A percentile compares a stretch with the other conserved stretches of the same genome.
phyloP scores from a whole-genome alignment of 2,113 vertebrate genomes.

The Lipophrys pholis region DNA sequence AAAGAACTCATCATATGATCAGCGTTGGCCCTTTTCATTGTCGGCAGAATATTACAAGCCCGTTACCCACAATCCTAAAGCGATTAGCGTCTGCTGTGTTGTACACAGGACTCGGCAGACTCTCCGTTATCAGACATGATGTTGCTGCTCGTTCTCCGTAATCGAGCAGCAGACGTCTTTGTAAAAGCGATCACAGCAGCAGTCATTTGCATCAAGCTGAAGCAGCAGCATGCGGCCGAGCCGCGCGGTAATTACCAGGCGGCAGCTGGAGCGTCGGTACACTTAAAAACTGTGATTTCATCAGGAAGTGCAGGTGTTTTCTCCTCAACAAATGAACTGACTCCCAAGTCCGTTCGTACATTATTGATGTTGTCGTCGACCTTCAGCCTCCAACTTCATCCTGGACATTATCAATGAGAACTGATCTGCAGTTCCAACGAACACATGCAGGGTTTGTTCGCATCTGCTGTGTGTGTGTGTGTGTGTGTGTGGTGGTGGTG shows the following conservation, averaged over 20 bases:
- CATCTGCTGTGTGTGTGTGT: slow-evolving; percentile 46
- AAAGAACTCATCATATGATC: no score
- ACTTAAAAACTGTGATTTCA: slow-evolving; percentile 14
- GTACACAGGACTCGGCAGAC: neutral
- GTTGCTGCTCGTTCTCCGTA: slow-evolving; percentile 9
- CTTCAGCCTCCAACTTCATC: slow-evolving; percentile 44
- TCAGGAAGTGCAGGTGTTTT: no score
- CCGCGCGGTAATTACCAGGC: slow-evolving; percentile 12
- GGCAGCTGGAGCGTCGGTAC: slow-evolving; percentile 2
- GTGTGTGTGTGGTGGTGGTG: slow-evolving; percentile 29
- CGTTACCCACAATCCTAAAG: slow-evolving; percentile 5
- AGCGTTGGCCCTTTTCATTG: no score
- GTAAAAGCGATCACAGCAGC: slow-evolving; percentile 30
- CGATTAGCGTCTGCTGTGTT: slow-evolving; percentile 8
- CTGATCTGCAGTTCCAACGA: slow-evolving; percentile 74
- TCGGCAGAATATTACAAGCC: neutral
- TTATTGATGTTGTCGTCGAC: slow-evolving; percentile 67
- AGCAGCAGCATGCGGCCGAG: slow-evolving; percentile 22
- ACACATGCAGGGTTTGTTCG: slow-evolving; percentile 75
- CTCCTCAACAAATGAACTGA: neutral
- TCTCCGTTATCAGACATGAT: neutral
- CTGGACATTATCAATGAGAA: slow-evolving; percentile 72
- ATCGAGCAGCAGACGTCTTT: slow-evolving; percentile 15
- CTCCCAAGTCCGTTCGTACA: slow-evolving; percentile 66
- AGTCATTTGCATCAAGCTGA: slow-evolving; percentile 35